Evolutionary conservation across 2,113 vertebrate genomes (phyloP).

Genomic region (Serilophus lunatus): DNA sequence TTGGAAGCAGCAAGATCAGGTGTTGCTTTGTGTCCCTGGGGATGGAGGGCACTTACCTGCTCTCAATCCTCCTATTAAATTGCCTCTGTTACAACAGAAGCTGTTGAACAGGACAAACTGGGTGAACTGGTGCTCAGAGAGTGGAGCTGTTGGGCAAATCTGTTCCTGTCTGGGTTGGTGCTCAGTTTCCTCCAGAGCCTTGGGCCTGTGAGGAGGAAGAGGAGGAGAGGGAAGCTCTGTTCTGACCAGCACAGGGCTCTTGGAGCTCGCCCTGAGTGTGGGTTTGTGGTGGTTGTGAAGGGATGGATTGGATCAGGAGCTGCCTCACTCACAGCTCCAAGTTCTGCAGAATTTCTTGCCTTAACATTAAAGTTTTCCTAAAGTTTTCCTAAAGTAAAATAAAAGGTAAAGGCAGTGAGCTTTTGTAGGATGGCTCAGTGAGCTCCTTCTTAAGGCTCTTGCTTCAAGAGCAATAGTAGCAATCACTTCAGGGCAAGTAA

Average conservation of each 20-base stretch:
- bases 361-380: neutral
- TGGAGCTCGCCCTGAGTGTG: neutral
- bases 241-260: neutral
- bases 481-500: neutral
- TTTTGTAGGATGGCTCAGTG: neutral
- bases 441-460: neutral
- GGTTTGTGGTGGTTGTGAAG: neutral
- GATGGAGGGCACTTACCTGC: neutral
- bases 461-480: neutral
- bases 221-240: neutral
- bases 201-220: neutral
- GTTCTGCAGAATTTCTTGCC: neutral
- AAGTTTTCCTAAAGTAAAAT: neutral
- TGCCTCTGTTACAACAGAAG: conserved; percentile 2
- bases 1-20: neutral
- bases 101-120: conserved; percentile 2
- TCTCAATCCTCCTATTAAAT: neutral
- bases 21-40: neutral
- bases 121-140: neutral
- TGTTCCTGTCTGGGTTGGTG: neutral
- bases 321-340: neutral
- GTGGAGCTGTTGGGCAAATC: neutral
- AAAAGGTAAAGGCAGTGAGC: neutral
- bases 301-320: neutral
- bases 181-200: neutral